Evolutionary conservation across 2,888 invertebrate species (phyloP), one percentile per base, ranked within the genome.

Genomic region (Euplexia lucipara): DNA sequence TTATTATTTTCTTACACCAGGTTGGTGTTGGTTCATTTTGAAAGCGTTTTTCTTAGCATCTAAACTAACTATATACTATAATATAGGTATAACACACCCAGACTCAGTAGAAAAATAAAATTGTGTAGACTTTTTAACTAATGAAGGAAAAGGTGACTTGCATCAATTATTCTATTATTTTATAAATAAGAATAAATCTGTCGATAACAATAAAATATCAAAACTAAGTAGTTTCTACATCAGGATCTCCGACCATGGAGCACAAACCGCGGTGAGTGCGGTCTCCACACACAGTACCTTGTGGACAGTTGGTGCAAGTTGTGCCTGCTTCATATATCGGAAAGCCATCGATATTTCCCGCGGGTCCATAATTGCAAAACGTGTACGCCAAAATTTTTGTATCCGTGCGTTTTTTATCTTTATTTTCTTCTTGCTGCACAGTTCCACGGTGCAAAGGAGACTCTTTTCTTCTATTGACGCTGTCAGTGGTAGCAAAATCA

Each of bases 311-410:
- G 1, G 84, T 83, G 56, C 95, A 95, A 5, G 91, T 87, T 0
- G 73, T 44, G 0, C 94, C 95, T 7, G 91, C 90, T 72, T 92
- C 91, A 61, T 95, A 95, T 69, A 95, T 93, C 2, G 95, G 95
- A 64, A 94, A 95, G 0, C 95, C 95, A 34, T 93, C 92, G 18
- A 94, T 91, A 77, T 95, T 95, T 2, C 95, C 95, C 2, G 94
- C 94, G 8, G 95, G 95, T 0, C 94, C 95, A 69, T 95, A 95
- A 74, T 95, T 95, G 75, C 95, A 95, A 82, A 95, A 90, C 2
- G 95, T 95, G 67, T 89, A 94, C 0, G 93, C 93, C 53, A 95
- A 84, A 60, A 95, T 90, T 60, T 88, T 91, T 0, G 89, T 80
- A n/a, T 91, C 90, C 49, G 82, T 83, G 3, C 84, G 79, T 54